Conservation (phyloP, 2,888 invertebrate genomes). For the Orthonevra nobilis region DNA sequence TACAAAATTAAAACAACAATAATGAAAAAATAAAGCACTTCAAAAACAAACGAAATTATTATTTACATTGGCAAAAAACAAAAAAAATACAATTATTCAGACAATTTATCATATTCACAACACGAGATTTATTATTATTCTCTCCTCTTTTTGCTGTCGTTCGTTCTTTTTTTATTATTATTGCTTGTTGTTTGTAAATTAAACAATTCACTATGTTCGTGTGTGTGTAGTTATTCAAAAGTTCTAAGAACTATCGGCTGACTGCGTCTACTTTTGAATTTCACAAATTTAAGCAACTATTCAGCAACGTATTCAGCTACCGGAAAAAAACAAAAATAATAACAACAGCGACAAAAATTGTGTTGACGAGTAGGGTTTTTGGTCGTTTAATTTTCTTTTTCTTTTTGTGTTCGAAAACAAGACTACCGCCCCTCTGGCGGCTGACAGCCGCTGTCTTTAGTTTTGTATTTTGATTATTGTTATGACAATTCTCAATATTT, state of each 20-base stretch:
- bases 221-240: slow-evolving; percentile 22
- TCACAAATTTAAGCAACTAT: too few species aligned
- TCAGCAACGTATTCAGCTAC: slow-evolving; percentile 20
- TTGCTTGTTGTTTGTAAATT: slow-evolving; percentile 59
- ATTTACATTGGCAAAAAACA: slow-evolving; percentile 38
- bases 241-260: background rate
- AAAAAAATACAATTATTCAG: background rate
- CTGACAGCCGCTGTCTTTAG: background rate
- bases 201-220: slow-evolving; percentile 35
- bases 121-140: slow-evolving; percentile 31
- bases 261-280: background rate
- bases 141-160: slow-evolving; percentile 4
- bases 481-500: too few species aligned
- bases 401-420: slow-evolving; percentile 7
- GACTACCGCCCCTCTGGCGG: slow-evolving; percentile 24
- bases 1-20: background rate
- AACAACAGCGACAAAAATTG: background rate
- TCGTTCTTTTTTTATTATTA: slow-evolving; percentile 16
- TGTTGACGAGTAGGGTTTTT: too few species aligned
- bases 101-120: slow-evolving; percentile 21
- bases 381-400: too few species aligned
- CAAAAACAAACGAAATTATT: slow-evolving; percentile 42
- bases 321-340: background rate
- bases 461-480: too few species aligned
- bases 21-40: slow-evolving; percentile 45